Conservation (phyloP, 2,113 vertebrate species). For the Orycteropus afer region DNA sequence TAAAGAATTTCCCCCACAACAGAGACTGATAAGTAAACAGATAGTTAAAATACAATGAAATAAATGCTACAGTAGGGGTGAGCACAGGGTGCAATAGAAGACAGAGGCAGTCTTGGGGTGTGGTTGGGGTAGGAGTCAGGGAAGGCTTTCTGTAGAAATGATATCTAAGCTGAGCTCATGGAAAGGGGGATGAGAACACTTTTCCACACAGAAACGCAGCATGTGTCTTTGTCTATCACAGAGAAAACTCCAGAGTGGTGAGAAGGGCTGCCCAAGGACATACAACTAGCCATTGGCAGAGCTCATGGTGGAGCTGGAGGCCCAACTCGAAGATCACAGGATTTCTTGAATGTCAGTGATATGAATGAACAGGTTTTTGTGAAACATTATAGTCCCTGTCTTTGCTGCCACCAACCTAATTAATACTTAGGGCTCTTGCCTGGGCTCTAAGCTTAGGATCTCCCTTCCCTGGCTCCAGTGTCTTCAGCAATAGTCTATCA, state of each 20-base stretch:
- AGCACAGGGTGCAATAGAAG: background rate
- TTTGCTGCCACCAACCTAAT: conserved; percentile 21
- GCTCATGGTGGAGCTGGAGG: background rate
- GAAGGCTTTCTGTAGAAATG: background rate
- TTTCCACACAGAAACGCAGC: background rate
- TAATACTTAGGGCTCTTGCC: background rate
- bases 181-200: background rate
- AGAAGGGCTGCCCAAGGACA: background rate
- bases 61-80: background rate
- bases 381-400: background rate
- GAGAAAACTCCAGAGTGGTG: background rate
- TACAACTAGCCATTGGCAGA: background rate
- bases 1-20: conserved; percentile 2
- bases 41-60: background rate
- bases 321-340: background rate
- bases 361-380: background rate
- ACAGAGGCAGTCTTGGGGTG: background rate
- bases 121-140: background rate
- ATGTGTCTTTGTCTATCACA: background rate
- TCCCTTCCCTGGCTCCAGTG: background rate
- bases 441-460: background rate
- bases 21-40: background rate
- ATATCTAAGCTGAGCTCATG: background rate
- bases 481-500: background rate
- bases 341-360: background rate